Percentiles rank a stretch among this genome's conserved stretches.
These are phyloP conservation scores for Drosophila santomea DNA, from an alignment of 1,140 invertebrate genomes.

Conservation along the genomic window DNA sequence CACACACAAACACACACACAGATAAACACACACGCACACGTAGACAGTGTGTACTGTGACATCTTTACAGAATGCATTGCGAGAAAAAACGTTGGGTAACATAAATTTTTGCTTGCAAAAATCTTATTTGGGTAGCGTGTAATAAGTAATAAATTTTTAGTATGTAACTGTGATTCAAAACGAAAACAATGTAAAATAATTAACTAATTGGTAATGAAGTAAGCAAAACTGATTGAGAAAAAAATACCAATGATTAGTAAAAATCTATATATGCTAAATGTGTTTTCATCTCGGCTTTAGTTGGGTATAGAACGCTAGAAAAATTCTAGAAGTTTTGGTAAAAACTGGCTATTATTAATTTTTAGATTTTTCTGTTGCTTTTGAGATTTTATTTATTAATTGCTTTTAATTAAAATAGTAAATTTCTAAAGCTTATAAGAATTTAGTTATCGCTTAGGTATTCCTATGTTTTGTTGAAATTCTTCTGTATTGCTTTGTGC, in stretches of 20 bases:
- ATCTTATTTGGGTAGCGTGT: conserved; percentile 67
- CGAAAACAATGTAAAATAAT: conserved; percentile 71
- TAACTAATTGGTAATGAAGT: conserved; percentile 70
- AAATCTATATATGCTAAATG: conserved; percentile 45
- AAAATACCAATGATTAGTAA: conserved; percentile 63
- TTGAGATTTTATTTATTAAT: neutral
- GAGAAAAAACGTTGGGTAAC: conserved; percentile 70
- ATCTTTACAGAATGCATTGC: conserved; percentile 74
- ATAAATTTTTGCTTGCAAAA: conserved; percentile 67
- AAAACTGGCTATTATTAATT: too few species aligned
- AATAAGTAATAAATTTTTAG: conserved; percentile 76
- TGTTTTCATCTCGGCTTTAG: conserved; percentile 30
- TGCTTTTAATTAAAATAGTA: too few species aligned
- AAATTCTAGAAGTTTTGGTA: too few species aligned
- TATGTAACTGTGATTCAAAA: conserved; percentile 78
- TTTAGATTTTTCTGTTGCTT: neutral
- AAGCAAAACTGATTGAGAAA: conserved; percentile 47
- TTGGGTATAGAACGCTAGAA: conserved; percentile 16
- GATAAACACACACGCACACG: conserved; percentile 6
- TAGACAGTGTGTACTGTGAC: conserved; percentile 54
- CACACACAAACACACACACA: neutral
- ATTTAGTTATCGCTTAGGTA: too few species aligned
- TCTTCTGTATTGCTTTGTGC: too few species aligned
- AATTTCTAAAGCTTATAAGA: too few species aligned
- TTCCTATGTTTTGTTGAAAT: too few species aligned